Conservation (phyloP, 2,888 invertebrate genomes). For the Rhopalosiphum nymphaeae region DNA sequence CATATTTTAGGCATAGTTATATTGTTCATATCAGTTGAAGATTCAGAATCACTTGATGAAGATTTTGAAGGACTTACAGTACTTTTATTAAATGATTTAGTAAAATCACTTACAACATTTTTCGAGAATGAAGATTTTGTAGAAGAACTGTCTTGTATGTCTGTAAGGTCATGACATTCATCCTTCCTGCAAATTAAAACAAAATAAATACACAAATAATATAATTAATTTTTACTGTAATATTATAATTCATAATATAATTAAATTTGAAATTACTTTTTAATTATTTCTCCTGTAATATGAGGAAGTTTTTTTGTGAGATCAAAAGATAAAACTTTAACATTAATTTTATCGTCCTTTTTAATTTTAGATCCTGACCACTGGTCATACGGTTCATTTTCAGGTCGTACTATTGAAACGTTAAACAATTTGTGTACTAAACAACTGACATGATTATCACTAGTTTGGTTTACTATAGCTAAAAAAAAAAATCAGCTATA, state of each 20-base stretch:
- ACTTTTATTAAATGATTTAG: neutral
- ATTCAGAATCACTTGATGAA: neutral
- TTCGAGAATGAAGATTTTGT: conserved; percentile 11
- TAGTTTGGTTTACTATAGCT: conserved; percentile 61
- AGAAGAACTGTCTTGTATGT: neutral
- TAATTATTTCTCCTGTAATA: conserved; percentile 54
- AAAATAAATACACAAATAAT: neutral
- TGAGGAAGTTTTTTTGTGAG: conserved; percentile 59
- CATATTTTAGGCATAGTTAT: neutral
- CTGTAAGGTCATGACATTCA: neutral
- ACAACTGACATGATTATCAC: conserved; percentile 59
- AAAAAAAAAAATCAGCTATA: conserved; percentile 5
- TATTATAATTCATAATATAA: neutral
- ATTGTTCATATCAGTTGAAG: neutral
- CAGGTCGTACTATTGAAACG: conserved; percentile 57
- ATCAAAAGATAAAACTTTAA: conserved; percentile 58
- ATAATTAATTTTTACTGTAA: neutral
- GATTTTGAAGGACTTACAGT: neutral
- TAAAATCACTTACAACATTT: neutral
- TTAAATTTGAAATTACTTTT: neutral
- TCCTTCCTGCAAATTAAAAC: conserved; percentile 16
- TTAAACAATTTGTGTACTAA: conserved; percentile 58
- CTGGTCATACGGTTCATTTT: conserved; percentile 14
- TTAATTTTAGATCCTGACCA: conserved; percentile 57
- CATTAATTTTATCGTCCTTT: conserved; percentile 48